Evolutionary conservation across 2,113 vertebrate species (phyloP).

Genomic region (Lycocorax pyrrhopterus): DNA sequence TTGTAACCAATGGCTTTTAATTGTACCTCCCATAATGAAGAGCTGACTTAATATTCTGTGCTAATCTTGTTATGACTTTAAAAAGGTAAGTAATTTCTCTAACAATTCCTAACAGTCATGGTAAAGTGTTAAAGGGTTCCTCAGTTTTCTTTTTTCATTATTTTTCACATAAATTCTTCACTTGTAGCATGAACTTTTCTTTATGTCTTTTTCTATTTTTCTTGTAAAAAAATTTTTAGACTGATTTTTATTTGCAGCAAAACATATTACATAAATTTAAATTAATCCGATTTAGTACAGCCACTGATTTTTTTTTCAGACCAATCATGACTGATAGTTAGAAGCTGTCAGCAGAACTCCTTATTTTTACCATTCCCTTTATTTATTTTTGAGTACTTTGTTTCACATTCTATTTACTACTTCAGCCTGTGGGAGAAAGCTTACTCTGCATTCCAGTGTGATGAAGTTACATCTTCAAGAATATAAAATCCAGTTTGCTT

Average conservation of each 20-base stretch:
- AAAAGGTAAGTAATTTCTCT: conserved; percentile 82
- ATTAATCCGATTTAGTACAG: conserved; percentile 15
- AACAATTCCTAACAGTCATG: conserved; percentile 70
- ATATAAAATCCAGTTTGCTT: conserved; percentile 14
- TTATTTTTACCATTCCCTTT: conserved; percentile 51
- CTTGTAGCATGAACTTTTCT: conserved; percentile 54
- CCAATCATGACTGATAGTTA: conserved; percentile 33
- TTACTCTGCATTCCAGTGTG: conserved; percentile 15
- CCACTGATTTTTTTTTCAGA: conserved; percentile 51
- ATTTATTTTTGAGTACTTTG: conserved; percentile 39
- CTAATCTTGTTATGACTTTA: conserved; percentile 77
- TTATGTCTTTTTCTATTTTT: conserved; percentile 61
- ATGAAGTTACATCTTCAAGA: conserved; percentile 41
- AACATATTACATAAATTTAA: conserved; percentile 40
- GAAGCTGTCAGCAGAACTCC: conserved; percentile 33
- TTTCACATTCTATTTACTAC: conserved; percentile 41
- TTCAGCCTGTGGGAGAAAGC: conserved; percentile 31
- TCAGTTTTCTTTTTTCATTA: conserved; percentile 14
- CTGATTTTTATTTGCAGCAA: conserved; percentile 54
- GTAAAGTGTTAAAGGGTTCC: conserved; percentile 57
- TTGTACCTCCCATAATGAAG: conserved; percentile 81
- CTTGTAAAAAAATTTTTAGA: conserved; percentile 2
- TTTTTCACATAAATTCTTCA: conserved; percentile 62
- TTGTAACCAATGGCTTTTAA: conserved; percentile 74
- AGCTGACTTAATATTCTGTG: conserved; percentile 79